Base-by-base conservation (phyloP, 2,888 invertebrate genomes). In the Rhingia campestris region DNA sequence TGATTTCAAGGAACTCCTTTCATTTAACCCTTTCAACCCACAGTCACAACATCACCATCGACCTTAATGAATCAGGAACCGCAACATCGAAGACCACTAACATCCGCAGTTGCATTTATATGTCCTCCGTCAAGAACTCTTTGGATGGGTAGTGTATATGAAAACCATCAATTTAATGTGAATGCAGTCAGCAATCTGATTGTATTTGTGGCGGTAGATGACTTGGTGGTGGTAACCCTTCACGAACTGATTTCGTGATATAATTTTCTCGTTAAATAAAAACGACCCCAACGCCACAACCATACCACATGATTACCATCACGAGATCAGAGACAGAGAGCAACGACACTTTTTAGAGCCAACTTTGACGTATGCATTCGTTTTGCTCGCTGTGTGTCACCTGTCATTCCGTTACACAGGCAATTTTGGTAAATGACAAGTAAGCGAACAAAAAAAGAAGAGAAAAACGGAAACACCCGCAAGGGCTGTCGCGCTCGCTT, bases 341-440 rank as follows among this genome's bases (percentile, higher is more conserved):
- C 56, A 56, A 69, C 37, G 51, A 72, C 72, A 30, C 61, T 51
- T 22, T 47, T 12, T 49, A 22, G 22, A 22, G 73, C 53, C 37
- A 72, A 74, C 74, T 80, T 80, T 64, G 56, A 82, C 67, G 61
- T 56, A 79, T 79, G 72, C 66, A 56, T 69, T 79, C 56, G 61
- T 69, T 69, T 82, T 73, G 56, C 72, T 22, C 45, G 63, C 77
- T 77, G 77, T 77, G 72, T 63, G 73, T 79, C 73, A 79, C 82
- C 73, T 82, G 82, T 79, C 82, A 82, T 63, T 82, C 73, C 43
- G 66, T 32, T 73, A 35, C 37, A 49, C 41, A 61, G 63, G 33
- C 61, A 73, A 73, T 77, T 77, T 49, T 51, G 61, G 49, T 56
- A 56, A 77, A 77, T 61, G 53, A 73, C 66, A 76, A 22, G 22